Evolutionary conservation across 2,888 invertebrate genomes (phyloP).

Genomic region (Ormyrus rosae): DNA sequence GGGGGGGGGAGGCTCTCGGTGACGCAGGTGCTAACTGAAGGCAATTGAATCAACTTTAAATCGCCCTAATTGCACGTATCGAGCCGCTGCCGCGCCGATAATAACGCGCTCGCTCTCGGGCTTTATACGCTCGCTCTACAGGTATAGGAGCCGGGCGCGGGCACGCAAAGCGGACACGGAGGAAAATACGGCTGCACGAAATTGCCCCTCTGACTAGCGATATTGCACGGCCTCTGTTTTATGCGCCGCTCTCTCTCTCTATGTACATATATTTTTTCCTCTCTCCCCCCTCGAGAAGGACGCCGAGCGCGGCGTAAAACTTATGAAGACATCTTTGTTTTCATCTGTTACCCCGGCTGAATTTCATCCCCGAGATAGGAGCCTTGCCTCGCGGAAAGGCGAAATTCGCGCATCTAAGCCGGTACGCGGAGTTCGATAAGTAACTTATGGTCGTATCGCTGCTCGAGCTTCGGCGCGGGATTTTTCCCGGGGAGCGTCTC

Average conservation of each 20-base stretch:
- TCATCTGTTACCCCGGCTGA: not conserved
- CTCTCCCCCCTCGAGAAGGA: too few species aligned
- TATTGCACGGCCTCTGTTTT: constrained; percentile 33
- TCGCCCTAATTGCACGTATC: constrained; percentile 40
- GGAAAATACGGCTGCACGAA: constrained; percentile 30
- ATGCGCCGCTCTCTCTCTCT: not conserved
- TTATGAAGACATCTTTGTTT: constrained; percentile 30
- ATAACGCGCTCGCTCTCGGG: constrained; percentile 16
- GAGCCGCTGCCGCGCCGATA: not conserved
- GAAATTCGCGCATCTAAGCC: too few species aligned
- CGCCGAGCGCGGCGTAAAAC: not conserved
- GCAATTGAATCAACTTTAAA: constrained; percentile 44
- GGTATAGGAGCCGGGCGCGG: not conserved
- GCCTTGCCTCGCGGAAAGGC: not conserved
- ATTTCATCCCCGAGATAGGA: constrained; percentile 11
- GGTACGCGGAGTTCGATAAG: constrained; percentile 28
- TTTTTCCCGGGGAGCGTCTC: not conserved
- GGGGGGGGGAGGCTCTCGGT: not conserved
- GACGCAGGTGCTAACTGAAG: constrained; percentile 30
- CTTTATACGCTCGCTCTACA: not conserved
- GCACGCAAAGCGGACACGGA: not conserved
- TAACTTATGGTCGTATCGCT: constrained; percentile 28
- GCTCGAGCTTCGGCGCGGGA: not conserved
- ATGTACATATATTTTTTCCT: constrained; percentile 1
- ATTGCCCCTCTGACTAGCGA: constrained; percentile 25